Evolutionary conservation across 2,888 invertebrate genomes (phyloP), one percentile per base, ranked within the genome.

Genomic region (Lithophane ornitopus): DNA sequence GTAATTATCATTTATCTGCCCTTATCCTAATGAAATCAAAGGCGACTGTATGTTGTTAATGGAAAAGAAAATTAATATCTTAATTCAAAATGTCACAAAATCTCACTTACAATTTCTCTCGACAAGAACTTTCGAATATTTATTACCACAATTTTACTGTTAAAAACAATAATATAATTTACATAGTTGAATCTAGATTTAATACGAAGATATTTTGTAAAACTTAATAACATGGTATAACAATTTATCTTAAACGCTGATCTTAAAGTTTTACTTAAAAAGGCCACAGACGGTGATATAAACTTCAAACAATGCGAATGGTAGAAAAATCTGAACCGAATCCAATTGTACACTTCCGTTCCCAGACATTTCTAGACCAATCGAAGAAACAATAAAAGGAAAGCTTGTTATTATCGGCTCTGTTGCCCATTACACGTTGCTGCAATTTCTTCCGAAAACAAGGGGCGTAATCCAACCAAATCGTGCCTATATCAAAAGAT

Each of bases 261-360:
- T 65, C 44, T 74, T 72, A 66, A 69, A 74, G 54, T 62, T 70
- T 84, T 67, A 74, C 67, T 46, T 71, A 66, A 75, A 76, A 82
- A 58, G 34, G 28, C 19, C 12, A 52, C 26, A 59, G 16, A 59
- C 74, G 61, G 39, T 66, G 58, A 70, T 80, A 84, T 73, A 76
- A 80, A 76, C 80, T 74, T 80, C 66, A 52, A 86, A 86, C 85
- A 84, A 85, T 81, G 80, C 68, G 68, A 84, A 70, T 81, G 63
- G 77, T 75, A 75, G 81, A 84, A 85, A 75, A 84, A 87, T 84
- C 80, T 81, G 61, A 78, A 86, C 87, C 85, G 79, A 87, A 89
- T 89, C 89, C 88, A 90, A 93, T 92, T 90, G 90, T 85, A 85
- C 80, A 86, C 88, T 90, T 92, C 89, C 90, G 87, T 91, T 93